Conservation (phyloP, 1,140 invertebrate species). For the Drosophila gunungcola region DNA sequence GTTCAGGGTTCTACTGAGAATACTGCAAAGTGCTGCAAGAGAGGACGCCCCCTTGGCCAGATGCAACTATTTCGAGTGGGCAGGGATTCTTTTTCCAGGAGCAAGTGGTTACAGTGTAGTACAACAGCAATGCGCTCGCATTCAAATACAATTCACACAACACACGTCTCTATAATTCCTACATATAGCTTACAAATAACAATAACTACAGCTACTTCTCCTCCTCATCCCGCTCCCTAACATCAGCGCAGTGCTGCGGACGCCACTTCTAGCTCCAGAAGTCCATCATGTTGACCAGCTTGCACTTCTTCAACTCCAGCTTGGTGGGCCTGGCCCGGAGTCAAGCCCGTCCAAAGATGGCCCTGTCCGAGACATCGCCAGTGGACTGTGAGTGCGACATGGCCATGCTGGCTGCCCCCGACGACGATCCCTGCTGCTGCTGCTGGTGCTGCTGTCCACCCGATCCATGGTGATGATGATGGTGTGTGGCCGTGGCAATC, state of each 20-base stretch:
- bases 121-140: conserved; percentile 64
- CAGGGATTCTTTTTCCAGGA: conserved; percentile 13
- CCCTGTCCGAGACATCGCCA: conserved; percentile 86
- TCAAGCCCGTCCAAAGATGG: conserved; percentile 88
- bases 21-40: conserved; percentile 72
- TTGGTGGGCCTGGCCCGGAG: conserved; percentile 81
- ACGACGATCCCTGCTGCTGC: conserved; percentile 21
- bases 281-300: conserved; percentile 84
- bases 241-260: conserved; percentile 69
- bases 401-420: conserved; percentile 26
- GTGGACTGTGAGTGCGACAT: conserved; percentile 87
- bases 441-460: conserved; percentile 25
- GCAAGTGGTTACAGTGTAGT: not conserved
- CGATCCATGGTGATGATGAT: conserved; percentile 65
- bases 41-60: not conserved
- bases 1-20: conserved; percentile 49
- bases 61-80: conserved; percentile 32
- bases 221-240: conserved; percentile 58
- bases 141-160: conserved; percentile 45
- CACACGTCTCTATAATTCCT: conserved; percentile 29
- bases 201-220: conserved; percentile 40
- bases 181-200: conserved; percentile 55
- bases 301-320: conserved; percentile 84
- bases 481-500: conserved; percentile 65
- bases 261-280: conserved; percentile 85